Conservation (phyloP, 2,113 vertebrate species). For the Baryphthengus martii region DNA sequence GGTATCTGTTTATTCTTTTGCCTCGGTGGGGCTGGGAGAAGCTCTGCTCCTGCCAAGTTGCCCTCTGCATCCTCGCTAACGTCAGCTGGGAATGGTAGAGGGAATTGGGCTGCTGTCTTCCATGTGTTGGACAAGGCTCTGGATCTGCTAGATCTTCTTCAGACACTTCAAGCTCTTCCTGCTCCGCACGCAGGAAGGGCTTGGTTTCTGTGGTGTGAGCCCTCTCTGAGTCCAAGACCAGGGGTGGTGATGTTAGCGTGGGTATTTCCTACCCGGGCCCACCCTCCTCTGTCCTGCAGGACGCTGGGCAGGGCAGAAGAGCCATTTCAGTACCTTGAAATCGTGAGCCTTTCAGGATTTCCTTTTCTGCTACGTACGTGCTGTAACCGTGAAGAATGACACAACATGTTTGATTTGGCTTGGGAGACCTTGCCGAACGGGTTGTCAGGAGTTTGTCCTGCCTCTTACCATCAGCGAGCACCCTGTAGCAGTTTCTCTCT, state of each 20-base stretch:
- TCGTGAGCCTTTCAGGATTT: neutral
- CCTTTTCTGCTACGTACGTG: neutral
- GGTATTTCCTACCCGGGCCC: neutral
- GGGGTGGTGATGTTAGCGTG: fast-evolving
- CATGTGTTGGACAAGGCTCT: neutral
- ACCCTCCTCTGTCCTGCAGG: neutral
- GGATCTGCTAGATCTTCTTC: neutral
- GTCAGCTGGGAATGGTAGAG: neutral
- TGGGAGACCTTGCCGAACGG: neutral
- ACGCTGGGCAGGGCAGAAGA: neutral
- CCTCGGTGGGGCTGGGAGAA: neutral
- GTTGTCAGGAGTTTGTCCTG: neutral
- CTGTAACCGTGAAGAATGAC: neutral
- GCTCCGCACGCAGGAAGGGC: neutral
- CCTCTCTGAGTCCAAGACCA: fast-evolving
- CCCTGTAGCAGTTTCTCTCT: neutral
- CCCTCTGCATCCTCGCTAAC: fast-evolving
- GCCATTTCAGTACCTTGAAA: neutral
- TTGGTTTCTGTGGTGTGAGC: neutral
- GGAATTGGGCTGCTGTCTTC: neutral
- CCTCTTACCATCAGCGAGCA: neutral
- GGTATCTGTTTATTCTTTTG: neutral
- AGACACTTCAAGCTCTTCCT: neutral
- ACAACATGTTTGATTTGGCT: neutral
- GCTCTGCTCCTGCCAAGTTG: neutral